A percentile compares a stretch with the other conserved stretches of the same genome.
Evolutionary conservation across 2,113 vertebrate genomes (phyloP).

Genomic region (Pan troglodytes): NHGRI_mPanTro3-v2.1_pri NC_072398.2:36148501-36149000

Average conservation of each 20-base stretch:
- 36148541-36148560: background rate
- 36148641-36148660: conserved; percentile 99
- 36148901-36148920: background rate
- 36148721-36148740: conserved; percentile 57
- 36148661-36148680: conserved; percentile 97
- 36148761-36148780: background rate
- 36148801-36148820: background rate
- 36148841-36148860: background rate
- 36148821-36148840: background rate
- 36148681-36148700: conserved; percentile 98
- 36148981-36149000: background rate
- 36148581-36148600: background rate
- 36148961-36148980: background rate
- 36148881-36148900: background rate
- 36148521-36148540: background rate
- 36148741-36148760: background rate
- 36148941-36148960: background rate
- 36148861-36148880: background rate
- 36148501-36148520: background rate
- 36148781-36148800: background rate
- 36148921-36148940: background rate
- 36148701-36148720: conserved; percentile 87
- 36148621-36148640: conserved; percentile 99
- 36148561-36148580: background rate
- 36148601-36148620: background rate